Evolutionary conservation across 2,888 invertebrate species (phyloP).

Genomic region (Pemphredon lugubris): DNA sequence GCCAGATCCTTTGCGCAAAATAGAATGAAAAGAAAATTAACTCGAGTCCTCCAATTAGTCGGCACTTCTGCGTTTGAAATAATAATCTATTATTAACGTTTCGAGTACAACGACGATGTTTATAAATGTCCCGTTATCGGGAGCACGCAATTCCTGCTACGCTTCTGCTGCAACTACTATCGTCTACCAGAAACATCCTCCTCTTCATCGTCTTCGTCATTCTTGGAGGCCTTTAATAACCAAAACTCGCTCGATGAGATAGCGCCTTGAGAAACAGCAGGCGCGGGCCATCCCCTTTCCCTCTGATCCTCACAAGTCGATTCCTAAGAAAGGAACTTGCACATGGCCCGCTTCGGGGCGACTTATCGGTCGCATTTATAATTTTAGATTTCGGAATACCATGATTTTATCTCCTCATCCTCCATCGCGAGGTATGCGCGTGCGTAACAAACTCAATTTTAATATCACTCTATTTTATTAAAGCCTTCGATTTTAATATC

Average conservation of each 20-base stretch:
- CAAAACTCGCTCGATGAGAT: slow-evolving; percentile 69
- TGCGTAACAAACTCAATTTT: too few species aligned
- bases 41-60: too few species aligned
- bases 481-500: too few species aligned
- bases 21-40: too few species aligned
- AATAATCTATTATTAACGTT: too few species aligned
- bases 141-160: slow-evolving; percentile 34
- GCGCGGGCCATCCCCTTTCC: slow-evolving; percentile 68
- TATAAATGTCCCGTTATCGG: slow-evolving; percentile 32
- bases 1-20: too few species aligned
- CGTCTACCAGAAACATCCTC: slow-evolving; percentile 55
- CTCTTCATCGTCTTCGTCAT: slow-evolving; percentile 54
- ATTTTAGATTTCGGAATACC: slow-evolving; percentile 76
- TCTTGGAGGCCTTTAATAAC: slow-evolving; percentile 60
- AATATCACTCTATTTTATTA: too few species aligned
- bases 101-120: too few species aligned
- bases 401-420: slow-evolving; percentile 62
- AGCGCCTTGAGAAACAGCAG: slow-evolving; percentile 77
- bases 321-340: slow-evolving; percentile 66
- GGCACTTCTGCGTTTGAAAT: too few species aligned
- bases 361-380: slow-evolving; percentile 70
- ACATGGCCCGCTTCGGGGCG: slow-evolving; percentile 73
- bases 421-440: too few species aligned
- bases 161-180: slow-evolving; percentile 30
- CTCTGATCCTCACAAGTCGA: slow-evolving; percentile 61